A percentile compares a stretch with the other conserved stretches of the same genome.
These are phyloP conservation scores for Sturnira hondurensis DNA, from an alignment of 2,113 vertebrate species.

Conservation along the genomic window DNA sequence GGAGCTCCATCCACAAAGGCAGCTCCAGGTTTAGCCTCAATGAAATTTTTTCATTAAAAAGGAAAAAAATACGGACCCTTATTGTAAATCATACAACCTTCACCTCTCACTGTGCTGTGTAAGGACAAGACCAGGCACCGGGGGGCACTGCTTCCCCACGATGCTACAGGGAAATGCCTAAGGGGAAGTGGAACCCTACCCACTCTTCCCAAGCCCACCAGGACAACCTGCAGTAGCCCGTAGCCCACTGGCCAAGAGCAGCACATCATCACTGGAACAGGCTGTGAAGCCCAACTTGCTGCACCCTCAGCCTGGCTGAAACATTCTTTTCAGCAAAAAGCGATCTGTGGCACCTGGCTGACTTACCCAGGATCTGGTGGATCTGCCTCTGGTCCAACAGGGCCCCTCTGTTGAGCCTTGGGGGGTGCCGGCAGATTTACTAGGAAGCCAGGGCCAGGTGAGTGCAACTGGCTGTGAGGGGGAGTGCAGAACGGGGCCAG, in stretches of 20 bases:
- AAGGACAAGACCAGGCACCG: neutral
- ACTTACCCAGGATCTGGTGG: neutral
- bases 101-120: neutral
- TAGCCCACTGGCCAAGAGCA: rapidly evolving
- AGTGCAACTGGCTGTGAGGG: neutral
- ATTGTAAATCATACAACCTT: neutral
- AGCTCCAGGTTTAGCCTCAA: neutral
- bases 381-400: neutral
- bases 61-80: neutral
- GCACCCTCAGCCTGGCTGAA: neutral
- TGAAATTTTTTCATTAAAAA: neutral
- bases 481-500: rapidly evolving
- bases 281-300: neutral
- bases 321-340: neutral
- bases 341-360: neutral
- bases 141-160: neutral
- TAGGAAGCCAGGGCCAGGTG: neutral
- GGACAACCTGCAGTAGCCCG: neutral
- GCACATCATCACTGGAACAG: rapidly evolving
- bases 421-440: neutral
- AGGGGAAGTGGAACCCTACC: rapidly evolving
- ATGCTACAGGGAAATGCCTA: rapidly evolving
- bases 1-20: neutral
- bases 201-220: neutral
- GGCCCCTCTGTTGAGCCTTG: neutral